Evolutionary conservation across 2,888 invertebrate genomes (phyloP), one percentile per base, ranked within the genome.

Genomic region (Nomada lathburiana): DNA sequence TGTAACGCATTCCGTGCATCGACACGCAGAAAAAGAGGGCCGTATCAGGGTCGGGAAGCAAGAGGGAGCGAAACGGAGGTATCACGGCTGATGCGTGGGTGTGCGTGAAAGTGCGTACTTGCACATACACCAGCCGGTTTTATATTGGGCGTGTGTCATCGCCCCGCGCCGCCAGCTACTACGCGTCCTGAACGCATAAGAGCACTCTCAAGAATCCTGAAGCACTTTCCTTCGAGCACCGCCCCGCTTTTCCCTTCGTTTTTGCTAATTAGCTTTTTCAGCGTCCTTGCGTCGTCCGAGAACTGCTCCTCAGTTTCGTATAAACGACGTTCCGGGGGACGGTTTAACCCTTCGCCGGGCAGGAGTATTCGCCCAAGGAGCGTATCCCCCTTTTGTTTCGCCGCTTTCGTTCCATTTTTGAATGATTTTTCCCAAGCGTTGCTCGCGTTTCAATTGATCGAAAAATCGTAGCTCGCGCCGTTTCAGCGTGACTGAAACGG

Each of bases 71-170:
- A 70, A 59, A 60, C 60, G 53, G 50, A 47, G 60, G 71, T 71
- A 76, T 53, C 16, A 36, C 18, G 13, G 4, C 29, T 36, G 73
- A 44, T 26, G 70, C 60, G 75, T 73, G 57, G 67, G 79, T 75
- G 72, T 44, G 81, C 47, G 63, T 67, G 77, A 62, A 55, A 26
- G 76, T 60, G 68, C 74, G 82, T 75, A 76, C 82, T 60, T 76
- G 83, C 81, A 72, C 83, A 68, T 82, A 78, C 77, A 89, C 88
- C 74, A 81, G 59, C 82, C 60, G 84, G 85, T 83, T 89, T 90
- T 91, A 91, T 91, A 91, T 92, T 89, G 89, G 90, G 90, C 90
- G 86, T 92, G 90, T 92, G 92, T 92, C 92, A 92, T 92, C 92
- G 92, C 90, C 90, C 92, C 83, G 76, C 69, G 47, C 60, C 59